Percentiles rank a stretch among this genome's conserved stretches.
These are phyloP conservation scores for Daphoenositta chrysoptera DNA, from an alignment of 2,113 vertebrate species.

Conservation along the genomic window DNA sequence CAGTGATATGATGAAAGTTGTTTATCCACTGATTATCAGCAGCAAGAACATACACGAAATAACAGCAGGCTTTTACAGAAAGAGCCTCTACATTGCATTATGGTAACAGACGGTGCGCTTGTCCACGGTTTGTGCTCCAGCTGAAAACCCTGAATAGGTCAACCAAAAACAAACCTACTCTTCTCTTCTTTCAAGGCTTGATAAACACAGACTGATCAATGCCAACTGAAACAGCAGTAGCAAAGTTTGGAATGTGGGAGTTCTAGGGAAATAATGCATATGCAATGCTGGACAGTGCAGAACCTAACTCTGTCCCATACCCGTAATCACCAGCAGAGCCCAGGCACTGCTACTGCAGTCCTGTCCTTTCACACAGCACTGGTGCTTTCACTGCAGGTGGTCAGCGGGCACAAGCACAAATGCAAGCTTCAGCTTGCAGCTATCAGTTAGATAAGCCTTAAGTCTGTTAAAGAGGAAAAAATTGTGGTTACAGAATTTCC, in stretches of 20 bases:
- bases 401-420: background rate
- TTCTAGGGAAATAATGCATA: background rate
- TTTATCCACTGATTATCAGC: slow-evolving; percentile 60
- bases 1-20: slow-evolving; percentile 47
- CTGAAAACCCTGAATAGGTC: background rate
- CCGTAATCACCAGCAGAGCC: background rate
- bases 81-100: background rate
- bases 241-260: background rate
- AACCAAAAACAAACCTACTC: background rate
- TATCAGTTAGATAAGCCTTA: background rate
- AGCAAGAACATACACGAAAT: background rate
- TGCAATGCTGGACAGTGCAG: background rate
- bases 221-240: background rate
- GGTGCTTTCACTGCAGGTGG: background rate
- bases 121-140: background rate
- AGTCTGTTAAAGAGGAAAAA: slow-evolving; percentile 2
- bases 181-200: background rate
- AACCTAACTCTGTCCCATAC: background rate
- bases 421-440: background rate
- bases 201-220: background rate
- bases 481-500: background rate
- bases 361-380: background rate
- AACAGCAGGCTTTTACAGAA: slow-evolving; percentile 33
- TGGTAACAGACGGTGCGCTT: background rate
- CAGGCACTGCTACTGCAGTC: background rate